Evolutionary conservation across 2,888 invertebrate genomes (phyloP).

Genomic region (Scaptomyza tumidula): DNA sequence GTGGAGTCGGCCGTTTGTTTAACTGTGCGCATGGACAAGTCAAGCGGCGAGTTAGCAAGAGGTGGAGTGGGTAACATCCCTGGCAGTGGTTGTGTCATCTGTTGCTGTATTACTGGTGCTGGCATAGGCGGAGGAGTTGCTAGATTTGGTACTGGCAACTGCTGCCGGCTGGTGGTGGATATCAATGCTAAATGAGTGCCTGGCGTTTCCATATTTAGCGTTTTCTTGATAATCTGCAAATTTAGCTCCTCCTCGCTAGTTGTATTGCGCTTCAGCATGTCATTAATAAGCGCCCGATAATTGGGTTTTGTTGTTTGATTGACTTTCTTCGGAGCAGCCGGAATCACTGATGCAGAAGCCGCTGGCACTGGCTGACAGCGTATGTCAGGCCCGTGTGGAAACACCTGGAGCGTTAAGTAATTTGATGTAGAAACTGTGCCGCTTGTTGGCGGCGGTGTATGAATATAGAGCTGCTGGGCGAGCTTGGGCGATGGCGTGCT

Average conservation of each 20-base stretch:
- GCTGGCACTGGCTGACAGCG: slow-evolving; percentile 48
- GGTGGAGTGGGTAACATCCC: slow-evolving; percentile 23
- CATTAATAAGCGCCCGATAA: slow-evolving; percentile 82
- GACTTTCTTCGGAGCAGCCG: slow-evolving; percentile 52
- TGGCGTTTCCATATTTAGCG: slow-evolving; percentile 78
- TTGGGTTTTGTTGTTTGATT: slow-evolving; percentile 74
- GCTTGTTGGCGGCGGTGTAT: slow-evolving; percentile 41
- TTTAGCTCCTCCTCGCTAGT: slow-evolving; percentile 83
- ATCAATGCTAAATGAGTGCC: neutral
- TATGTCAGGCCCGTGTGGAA: slow-evolving; percentile 70
- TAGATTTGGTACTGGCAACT: slow-evolving; percentile 8
- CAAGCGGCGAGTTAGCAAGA: slow-evolving; percentile 88
- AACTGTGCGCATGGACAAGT: slow-evolving; percentile 94
- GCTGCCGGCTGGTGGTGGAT: slow-evolving; percentile 1
- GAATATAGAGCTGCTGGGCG: slow-evolving; percentile 39
- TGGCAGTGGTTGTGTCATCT: slow-evolving; percentile 2
- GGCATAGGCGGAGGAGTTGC: slow-evolving; percentile 4
- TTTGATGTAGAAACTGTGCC: slow-evolving; percentile 29
- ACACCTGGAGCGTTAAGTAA: slow-evolving; percentile 67
- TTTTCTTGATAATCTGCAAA: slow-evolving; percentile 83
- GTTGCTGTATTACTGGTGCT: slow-evolving; percentile 14
- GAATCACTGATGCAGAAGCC: slow-evolving; percentile 6
- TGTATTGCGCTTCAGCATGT: slow-evolving; percentile 79
- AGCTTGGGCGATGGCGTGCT: slow-evolving; percentile 72
- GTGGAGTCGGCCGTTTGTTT: slow-evolving; percentile 95